phyloP scores from a whole-genome alignment of 2,888 invertebrate genomes.

The Carpatolechia fugitivella region DNA sequence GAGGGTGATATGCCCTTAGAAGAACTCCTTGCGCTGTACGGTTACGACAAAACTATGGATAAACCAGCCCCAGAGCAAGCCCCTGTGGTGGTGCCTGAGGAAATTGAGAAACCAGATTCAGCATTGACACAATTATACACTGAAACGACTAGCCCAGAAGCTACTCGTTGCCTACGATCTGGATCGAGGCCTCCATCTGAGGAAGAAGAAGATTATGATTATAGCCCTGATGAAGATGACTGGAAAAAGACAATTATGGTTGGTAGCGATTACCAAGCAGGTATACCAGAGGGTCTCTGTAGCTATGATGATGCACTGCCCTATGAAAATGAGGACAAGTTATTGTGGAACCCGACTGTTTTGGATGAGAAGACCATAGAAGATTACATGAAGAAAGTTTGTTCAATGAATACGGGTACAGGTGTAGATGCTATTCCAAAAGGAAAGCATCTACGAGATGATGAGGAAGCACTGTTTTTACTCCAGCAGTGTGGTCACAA shows the following conservation, averaged over 20 bases:
- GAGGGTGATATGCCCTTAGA: constrained; percentile 98
- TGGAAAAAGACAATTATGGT: constrained; percentile 98
- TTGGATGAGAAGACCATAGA: constrained; percentile 87
- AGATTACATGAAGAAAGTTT: constrained; percentile 86
- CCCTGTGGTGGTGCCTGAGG: constrained; percentile 59
- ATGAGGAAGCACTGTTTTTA: constrained; percentile 93
- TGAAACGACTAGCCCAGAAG: constrained; percentile 63
- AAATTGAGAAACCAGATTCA: constrained; percentile 67
- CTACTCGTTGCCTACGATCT: constrained; percentile 72
- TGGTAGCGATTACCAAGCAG: constrained; percentile 95
- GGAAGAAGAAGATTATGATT: constrained; percentile 90
- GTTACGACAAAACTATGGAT: constrained; percentile 80
- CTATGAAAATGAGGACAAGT: constrained; percentile 96
- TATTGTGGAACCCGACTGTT: constrained; percentile 94
- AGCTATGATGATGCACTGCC: constrained; percentile 96
- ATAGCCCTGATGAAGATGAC: constrained; percentile 91
- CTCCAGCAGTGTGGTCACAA: constrained; percentile 97
- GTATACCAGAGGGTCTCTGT: constrained; percentile 93
- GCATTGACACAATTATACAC: constrained; percentile 69
- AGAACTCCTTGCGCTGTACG: constrained; percentile 93
- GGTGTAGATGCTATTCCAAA: constrained; percentile 80
- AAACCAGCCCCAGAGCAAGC: constrained; percentile 53
- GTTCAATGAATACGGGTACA: constrained; percentile 64
- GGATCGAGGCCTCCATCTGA: constrained; percentile 88
- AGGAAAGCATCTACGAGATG: constrained; percentile 90